Percentiles rank a stretch among this genome's conserved stretches.
These are phyloP conservation scores for Nautilus pompilius DNA, from an alignment of 1,140 invertebrate species.

Conservation along the genomic window DNA sequence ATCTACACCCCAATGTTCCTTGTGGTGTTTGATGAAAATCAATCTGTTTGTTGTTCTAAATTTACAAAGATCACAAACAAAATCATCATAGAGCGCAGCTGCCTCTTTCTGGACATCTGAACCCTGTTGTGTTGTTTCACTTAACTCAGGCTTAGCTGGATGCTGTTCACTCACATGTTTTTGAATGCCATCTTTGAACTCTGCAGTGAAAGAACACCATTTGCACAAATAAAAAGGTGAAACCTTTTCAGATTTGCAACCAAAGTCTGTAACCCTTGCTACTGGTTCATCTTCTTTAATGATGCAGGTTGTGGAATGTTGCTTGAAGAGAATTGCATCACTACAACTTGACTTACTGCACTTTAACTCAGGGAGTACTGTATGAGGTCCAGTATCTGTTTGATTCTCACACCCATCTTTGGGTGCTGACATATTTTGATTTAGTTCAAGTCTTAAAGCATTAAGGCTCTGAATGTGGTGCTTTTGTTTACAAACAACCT, in stretches of 20 bases:
- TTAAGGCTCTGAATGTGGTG: no score
- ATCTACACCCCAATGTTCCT: not conserved
- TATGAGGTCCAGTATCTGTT: not conserved
- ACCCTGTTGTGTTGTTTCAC: not conserved
- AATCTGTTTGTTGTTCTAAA: not conserved
- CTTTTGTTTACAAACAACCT: conserved; percentile 34
- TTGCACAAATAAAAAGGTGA: no score
- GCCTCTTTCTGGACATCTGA: not conserved
- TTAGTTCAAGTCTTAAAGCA: no score
- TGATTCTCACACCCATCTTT: not conserved
- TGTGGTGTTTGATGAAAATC: not conserved
- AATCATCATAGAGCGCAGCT: not conserved
- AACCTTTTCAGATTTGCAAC: no score
- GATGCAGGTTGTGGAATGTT: no score
- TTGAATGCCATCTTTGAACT: no score
- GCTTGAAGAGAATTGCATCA: not conserved
- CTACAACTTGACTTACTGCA: not conserved
- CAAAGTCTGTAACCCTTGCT: no score
- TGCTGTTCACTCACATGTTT: no score
- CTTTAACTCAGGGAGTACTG: no score
- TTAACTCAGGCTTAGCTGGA: not conserved
- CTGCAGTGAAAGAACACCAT: no score
- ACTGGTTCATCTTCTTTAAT: no score
- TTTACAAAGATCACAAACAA: not conserved
- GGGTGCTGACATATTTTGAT: not conserved